Evolutionary conservation across 1,140 invertebrate genomes (phyloP).

Genomic region (Spodoptera frugiperda): DNA sequence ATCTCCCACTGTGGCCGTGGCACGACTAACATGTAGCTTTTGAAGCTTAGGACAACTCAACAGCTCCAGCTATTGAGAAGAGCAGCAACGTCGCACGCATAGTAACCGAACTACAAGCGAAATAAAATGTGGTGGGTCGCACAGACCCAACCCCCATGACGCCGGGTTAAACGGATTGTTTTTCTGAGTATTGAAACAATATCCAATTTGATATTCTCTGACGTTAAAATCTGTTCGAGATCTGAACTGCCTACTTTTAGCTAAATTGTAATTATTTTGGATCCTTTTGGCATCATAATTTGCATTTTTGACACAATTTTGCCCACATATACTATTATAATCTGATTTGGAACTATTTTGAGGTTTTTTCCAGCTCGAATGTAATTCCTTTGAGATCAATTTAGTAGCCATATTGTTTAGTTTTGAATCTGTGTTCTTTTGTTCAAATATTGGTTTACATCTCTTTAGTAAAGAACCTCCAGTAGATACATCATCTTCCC

Average conservation of each 20-base stretch:
- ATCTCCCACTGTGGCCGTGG: no score
- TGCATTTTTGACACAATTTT: background rate
- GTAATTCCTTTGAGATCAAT: background rate
- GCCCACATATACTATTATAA: no score
- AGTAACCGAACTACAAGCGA: no score
- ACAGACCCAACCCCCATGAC: no score
- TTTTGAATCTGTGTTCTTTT: background rate
- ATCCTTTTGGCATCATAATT: background rate
- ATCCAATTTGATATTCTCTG: conserved; percentile 3
- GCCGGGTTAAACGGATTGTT: conserved; percentile 11
- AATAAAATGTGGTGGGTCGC: no score
- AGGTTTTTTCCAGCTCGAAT: no score
- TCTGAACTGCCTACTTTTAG: conserved; percentile 49
- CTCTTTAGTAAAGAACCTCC: conserved; percentile 15
- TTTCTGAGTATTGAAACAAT: background rate
- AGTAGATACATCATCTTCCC: background rate
- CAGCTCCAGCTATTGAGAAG: no score
- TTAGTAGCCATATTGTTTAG: background rate
- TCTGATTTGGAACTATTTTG: no score
- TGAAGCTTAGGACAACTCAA: no score
- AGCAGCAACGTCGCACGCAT: no score
- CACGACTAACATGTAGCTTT: no score
- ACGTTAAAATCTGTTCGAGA: background rate
- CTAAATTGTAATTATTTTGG: conserved; percentile 15
- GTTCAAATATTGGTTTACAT: background rate